Base-by-base conservation (phyloP, 2,113 vertebrate species). In the Cepphus grylle region DNA sequence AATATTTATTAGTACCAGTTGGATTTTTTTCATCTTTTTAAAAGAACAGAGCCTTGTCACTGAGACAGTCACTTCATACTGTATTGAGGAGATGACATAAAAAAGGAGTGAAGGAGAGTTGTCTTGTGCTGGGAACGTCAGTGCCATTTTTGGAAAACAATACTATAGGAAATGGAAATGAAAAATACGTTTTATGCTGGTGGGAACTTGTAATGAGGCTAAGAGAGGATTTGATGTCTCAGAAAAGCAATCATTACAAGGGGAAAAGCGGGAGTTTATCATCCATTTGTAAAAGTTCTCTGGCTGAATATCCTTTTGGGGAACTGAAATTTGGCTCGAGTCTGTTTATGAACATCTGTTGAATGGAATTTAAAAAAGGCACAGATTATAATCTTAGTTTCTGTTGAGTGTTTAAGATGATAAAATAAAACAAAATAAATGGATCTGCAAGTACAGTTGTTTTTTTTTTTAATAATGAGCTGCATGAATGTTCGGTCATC, bases 151-250 rank as follows among this genome's bases (percentile, higher is more conserved):
- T 95, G 74, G 91, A 91, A 96, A 93, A 94, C 74, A 93, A 91
- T 97, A 73, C 74, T 91, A 70, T 90, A 90, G 91, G 84, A 96
- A 96, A 93, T 95, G 83, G 91, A 88, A 92, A 92, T 95, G 58
- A 94, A 94, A 96, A 94, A 94, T 72, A 91, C 16, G 5, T 96
- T 97, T 97, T 77, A 70, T 94, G 94, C 89, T 95, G 86, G 84
- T 93, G 96, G 96, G 96, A 96, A 82, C 91, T 96, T 86, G 84
- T 96, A 97, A 97, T 81, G 89, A 96, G 93, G 94, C 93, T 97
- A 88, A 94, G 81, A 96, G 94, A 95, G 91, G 95, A 97, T 96
- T 78, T 95, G 85, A n/a, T 90, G 71, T 86, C 94, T 96, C 88
- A 80, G 79, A 88, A 95, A 96, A 97, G 90, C 90, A 90, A 87